Evolutionary conservation across 2,797 vertebrate species (phyloP).

Genomic region (Nyctibius grandis): DNA sequence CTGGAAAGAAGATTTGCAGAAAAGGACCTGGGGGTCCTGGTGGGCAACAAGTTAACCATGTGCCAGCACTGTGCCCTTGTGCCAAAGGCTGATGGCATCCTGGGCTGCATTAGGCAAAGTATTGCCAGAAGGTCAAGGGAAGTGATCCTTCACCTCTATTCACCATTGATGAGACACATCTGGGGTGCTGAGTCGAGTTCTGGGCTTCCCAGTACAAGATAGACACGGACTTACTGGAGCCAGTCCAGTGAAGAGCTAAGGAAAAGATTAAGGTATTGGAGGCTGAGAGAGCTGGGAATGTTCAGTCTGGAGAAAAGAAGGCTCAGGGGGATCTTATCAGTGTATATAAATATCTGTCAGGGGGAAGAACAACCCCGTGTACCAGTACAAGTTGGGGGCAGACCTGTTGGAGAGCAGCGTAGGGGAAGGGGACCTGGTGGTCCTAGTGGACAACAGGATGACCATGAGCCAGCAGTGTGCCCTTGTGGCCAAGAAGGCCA

Average conservation of each 20-base stretch:
- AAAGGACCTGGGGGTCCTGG: neutral
- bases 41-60: neutral
- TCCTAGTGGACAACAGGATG: no score
- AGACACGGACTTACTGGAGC: neutral
- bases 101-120: neutral
- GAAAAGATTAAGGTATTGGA: neutral
- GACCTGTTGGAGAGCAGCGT: no score
- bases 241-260: neutral
- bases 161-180: fast-evolving
- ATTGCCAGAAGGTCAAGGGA: neutral
- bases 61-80: neutral
- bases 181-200: neutral
- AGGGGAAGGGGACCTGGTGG: no score
- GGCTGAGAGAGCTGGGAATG: neutral
- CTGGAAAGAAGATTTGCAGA: neutral
- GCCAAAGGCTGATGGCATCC: neutral
- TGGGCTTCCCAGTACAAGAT: neutral
- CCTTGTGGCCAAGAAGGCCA: no score
- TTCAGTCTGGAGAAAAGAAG: neutral
- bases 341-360: neutral
- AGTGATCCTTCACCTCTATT: neutral
- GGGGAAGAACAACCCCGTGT: no score
- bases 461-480: no score
- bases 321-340: neutral
- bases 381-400: no score